These are phyloP conservation scores for Dasyprocta punctata DNA, from an alignment of 2,113 vertebrate genomes.

Conservation along the genomic window DNA sequence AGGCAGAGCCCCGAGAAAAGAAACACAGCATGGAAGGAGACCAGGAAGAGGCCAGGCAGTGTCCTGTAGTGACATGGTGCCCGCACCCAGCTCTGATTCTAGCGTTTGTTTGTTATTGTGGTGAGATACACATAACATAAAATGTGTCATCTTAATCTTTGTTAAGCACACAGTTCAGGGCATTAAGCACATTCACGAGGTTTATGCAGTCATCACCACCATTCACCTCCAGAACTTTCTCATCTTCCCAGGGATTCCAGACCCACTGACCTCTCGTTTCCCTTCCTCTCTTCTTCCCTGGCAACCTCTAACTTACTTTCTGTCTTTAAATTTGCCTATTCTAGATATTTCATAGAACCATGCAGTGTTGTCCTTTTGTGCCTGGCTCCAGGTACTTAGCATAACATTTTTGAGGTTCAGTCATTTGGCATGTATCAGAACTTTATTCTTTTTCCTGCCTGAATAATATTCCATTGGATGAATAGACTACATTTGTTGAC, in stretches of 20 bases:
- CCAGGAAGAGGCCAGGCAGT: neutral
- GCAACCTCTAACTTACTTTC: neutral
- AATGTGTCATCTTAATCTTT: neutral
- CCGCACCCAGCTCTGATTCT: neutral
- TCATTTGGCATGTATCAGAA: too few relatives aligned
- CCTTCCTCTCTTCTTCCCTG: neutral
- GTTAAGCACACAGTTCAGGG: neutral
- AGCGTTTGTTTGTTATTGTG: neutral
- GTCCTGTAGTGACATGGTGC: neutral
- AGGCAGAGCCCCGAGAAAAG: rapidly evolving
- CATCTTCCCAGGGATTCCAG: neutral
- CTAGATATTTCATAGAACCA: neutral
- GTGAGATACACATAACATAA: neutral
- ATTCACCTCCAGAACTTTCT: neutral
- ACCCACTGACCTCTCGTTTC: neutral
- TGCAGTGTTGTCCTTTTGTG: neutral
- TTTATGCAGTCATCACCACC: neutral
- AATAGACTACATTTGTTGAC: neutral
- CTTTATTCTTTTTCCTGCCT: neutral
- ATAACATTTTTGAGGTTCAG: neutral
- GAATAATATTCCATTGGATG: neutral
- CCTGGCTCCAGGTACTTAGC: neutral
- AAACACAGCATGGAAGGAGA: neutral
- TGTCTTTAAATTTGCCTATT: neutral
- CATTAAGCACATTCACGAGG: neutral